Base-by-base conservation (phyloP, 2,113 vertebrate species). In the Aegithalos caudatus region DNA sequence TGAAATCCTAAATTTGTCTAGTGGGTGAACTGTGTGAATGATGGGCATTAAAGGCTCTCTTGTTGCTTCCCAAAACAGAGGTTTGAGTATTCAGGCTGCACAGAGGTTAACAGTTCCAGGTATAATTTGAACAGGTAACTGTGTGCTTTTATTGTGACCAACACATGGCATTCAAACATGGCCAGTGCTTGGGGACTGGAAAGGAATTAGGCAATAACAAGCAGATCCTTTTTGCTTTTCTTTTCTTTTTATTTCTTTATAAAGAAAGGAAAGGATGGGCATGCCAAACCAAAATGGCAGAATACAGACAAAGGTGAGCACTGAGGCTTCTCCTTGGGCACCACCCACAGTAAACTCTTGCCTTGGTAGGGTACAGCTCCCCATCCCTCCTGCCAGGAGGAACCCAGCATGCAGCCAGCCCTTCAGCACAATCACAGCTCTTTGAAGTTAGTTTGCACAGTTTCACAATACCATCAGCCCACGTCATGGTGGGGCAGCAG, bases 251-350 rank as follows among this genome's bases (percentile, higher is more conserved):
- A 86, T 86, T 95, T 96, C 85, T 92, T 79, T 86, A 82, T 73
- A 90, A 92, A 97, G 95, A 81, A 88, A 81, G 81, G 81, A 57
- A 90, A 89, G 76, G 90, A 62, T 38, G 62, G 94, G 85, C 53
- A 54, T 62, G 84, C 58, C 53, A 53, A 71, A 92, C 77, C 60
- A 67, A 37, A 90, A 79, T 0, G 44, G 45, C 10, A 0, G 57
- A 62, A 44, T 70, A 76, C 88, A 94, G 90, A 84, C 81, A 91
- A 79, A 86, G 64, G 71, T 56, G 35, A 69, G 83, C 64, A 51
- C 44, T 48, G 50, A 83, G 80, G 72, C 48, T 81, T 76, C 66
- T 91, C 62, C 61, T 86, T 6, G 12, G 82, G 60, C 29, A 25
- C 80, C 65, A 65, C 28, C 65, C 29, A 70, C 60, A 84, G 24